Conservation (phyloP, 2,113 vertebrate species). For the Thalassoma bifasciatum region DNA sequence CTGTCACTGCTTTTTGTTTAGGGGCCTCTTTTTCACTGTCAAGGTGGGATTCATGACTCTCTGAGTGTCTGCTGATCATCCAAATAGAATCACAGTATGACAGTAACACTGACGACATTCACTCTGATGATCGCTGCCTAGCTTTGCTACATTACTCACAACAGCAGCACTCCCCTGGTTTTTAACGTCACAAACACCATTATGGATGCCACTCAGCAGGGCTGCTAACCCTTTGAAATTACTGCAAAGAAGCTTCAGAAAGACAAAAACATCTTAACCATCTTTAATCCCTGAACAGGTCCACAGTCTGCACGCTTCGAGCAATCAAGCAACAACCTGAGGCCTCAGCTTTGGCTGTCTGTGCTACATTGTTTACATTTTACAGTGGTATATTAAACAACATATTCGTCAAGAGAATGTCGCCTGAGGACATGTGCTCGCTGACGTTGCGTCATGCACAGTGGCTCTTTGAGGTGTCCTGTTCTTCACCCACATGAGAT, state of each 20-base stretch:
- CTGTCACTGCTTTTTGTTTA: conserved; percentile 46
- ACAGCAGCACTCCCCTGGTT: neutral
- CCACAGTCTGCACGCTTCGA: conserved; percentile 42
- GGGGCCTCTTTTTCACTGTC: conserved; percentile 33
- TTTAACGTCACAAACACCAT: neutral
- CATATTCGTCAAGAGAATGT: neutral
- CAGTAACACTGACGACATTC: neutral
- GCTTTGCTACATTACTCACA: neutral
- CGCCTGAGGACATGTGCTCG: conserved; percentile 26
- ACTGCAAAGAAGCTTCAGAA: conserved; percentile 34
- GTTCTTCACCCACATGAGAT: conserved; percentile 59
- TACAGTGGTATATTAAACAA: neutral
- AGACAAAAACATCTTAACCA: conserved; percentile 17
- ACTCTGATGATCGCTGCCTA: neutral
- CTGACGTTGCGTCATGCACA: conserved; percentile 23
- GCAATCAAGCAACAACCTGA: conserved; percentile 19
- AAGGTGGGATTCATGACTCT: conserved; percentile 34
- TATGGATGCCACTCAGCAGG: neutral
- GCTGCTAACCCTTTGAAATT: neutral
- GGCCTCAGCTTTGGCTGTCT: neutral
- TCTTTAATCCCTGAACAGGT: conserved; percentile 42
- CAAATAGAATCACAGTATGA: neutral
- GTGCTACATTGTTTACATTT: too few relatives aligned
- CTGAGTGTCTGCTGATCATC: conserved; percentile 33
- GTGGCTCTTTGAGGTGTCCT: conserved; percentile 32